Conservation (phyloP, 2,797 vertebrate genomes). For the Pygocentrus nattereri region DNA sequence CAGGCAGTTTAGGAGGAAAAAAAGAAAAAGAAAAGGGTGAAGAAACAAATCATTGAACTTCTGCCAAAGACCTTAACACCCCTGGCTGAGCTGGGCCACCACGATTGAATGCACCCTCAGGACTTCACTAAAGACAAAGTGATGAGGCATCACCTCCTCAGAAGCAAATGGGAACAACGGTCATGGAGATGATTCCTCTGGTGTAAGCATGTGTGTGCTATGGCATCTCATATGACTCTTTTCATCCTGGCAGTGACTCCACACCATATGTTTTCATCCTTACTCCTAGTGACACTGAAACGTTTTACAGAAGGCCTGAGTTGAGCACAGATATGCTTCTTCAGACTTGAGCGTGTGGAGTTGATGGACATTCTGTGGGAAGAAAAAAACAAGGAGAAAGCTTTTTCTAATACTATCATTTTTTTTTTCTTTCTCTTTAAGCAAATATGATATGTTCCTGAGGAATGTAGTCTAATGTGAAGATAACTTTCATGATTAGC, state of each 20-base stretch:
- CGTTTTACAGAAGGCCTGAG: neutral
- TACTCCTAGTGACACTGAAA: neutral
- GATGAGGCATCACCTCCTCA: slow-evolving; percentile 3
- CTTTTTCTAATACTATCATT: neutral
- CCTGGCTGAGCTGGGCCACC: slow-evolving; percentile 14
- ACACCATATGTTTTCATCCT: neutral
- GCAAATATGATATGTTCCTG: neutral
- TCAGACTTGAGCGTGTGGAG: too few relatives aligned
- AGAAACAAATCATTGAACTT: slow-evolving; percentile 23
- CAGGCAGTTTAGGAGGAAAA: slow-evolving; percentile 20
- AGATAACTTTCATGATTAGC: neutral
- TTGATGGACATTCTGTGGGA: too few relatives aligned
- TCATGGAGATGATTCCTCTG: neutral
- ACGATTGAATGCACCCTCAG: slow-evolving; percentile 22
- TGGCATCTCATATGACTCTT: neutral
- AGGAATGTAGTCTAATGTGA: neutral
- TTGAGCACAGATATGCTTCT: neutral
- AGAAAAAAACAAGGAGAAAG: neutral
- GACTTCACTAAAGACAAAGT: slow-evolving; percentile 34
- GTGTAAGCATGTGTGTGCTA: neutral
- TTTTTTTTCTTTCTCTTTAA: too few relatives aligned
- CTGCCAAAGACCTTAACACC: slow-evolving; percentile 39
- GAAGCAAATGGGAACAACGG: slow-evolving; percentile 12
- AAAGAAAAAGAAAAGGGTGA: slow-evolving; percentile 1
- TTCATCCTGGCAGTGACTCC: slow-evolving; percentile 63